Percentiles rank a stretch among this genome's conserved stretches.
Conservation (phyloP, 2,113 vertebrate species). For the Salminus brasiliensis region DNA sequence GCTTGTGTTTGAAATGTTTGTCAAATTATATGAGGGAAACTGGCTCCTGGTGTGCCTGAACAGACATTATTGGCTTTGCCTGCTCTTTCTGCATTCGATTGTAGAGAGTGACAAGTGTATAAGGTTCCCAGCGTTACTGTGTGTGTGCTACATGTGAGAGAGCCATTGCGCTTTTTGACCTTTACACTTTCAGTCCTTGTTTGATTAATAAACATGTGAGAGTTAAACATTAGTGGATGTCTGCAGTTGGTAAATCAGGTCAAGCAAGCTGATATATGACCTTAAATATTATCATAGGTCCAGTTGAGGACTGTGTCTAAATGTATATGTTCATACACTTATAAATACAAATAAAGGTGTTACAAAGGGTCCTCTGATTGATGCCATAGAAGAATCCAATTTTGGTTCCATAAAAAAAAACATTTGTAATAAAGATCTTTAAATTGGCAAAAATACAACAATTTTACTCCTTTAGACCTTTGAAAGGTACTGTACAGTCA, state of each 20-base stretch:
- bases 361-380: too few relatives aligned
- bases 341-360: too few relatives aligned
- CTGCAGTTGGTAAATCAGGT: not conserved
- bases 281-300: not conserved
- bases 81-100: not conserved
- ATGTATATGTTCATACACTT: too few relatives aligned
- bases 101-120: too few relatives aligned
- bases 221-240: constrained; percentile 36
- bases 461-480: too few relatives aligned
- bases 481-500: too few relatives aligned
- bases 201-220: constrained; percentile 20
- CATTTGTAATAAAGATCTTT: too few relatives aligned
- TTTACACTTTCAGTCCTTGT: constrained; percentile 36
- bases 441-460: too few relatives aligned
- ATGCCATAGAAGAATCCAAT: too few relatives aligned
- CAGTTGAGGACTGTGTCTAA: not conserved
- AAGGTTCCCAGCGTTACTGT: not conserved
- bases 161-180: not conserved
- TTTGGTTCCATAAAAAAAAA: too few relatives aligned
- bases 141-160: not conserved
- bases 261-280: not conserved
- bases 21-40: too few relatives aligned
- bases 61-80: not conserved
- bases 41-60: not conserved
- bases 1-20: not conserved